These are phyloP conservation scores for Lycodopsis pacificus DNA, from an alignment of 2,797 vertebrate species.

Conservation along the genomic window DNA sequence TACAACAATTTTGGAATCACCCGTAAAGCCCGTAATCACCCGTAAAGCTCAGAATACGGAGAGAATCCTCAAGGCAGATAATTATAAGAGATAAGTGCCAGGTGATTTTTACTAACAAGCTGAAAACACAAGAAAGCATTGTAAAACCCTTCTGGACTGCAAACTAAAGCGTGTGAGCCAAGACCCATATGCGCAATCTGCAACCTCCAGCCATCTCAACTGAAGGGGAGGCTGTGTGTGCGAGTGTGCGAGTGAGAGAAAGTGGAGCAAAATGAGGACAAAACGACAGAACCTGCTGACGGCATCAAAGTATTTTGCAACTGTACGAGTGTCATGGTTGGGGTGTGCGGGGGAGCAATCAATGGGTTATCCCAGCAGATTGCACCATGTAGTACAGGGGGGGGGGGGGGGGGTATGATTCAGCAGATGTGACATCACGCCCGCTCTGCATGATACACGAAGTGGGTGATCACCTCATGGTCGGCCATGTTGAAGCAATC, in stretches of 20 bases:
- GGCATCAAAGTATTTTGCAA: slow-evolving; percentile 46
- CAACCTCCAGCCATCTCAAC: slow-evolving; percentile 46
- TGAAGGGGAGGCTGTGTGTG: background rate
- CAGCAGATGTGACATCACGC: slow-evolving; percentile 67
- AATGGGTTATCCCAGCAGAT: slow-evolving; percentile 53
- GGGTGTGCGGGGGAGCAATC: slow-evolving; percentile 25
- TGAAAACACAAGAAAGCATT: slow-evolving; percentile 53
- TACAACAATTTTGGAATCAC: slow-evolving; percentile 13
- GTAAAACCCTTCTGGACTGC: slow-evolving; percentile 28
- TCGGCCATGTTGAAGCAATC: slow-evolving; percentile 65
- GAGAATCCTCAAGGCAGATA: background rate
- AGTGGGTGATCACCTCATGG: slow-evolving; percentile 71
- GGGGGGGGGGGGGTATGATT: slow-evolving; percentile 59
- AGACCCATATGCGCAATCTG: slow-evolving; percentile 40
- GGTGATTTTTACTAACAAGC: slow-evolving; percentile 34
- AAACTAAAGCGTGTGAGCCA: slow-evolving; percentile 47
- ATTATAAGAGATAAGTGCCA: background rate
- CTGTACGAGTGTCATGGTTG: slow-evolving; percentile 29
- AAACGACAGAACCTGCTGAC: slow-evolving; percentile 52
- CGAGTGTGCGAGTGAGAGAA: background rate
- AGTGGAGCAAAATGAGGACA: slow-evolving; percentile 21
- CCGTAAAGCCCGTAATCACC: slow-evolving; percentile 20
- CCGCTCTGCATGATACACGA: slow-evolving; percentile 65
- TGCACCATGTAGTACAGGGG: slow-evolving; percentile 22
- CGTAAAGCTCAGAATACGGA: slow-evolving; percentile 3